Conservation (phyloP, 2,797 vertebrate genomes). For the Poecilia picta region DNA sequence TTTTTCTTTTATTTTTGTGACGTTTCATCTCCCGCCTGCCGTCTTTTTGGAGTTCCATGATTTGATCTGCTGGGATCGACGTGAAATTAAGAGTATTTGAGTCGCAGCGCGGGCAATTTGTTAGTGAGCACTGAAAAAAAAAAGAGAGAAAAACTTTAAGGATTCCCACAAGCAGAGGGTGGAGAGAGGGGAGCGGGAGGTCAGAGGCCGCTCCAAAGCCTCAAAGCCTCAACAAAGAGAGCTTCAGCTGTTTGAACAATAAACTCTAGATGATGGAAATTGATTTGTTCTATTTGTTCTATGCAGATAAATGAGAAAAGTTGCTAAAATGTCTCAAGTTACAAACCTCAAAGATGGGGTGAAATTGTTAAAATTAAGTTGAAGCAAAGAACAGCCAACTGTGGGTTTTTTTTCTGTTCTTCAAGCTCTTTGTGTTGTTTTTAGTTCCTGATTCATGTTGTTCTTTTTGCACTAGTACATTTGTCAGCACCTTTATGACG, state of each 20-base stretch:
- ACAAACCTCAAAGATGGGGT: background rate
- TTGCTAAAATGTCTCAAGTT: background rate
- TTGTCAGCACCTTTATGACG: too few species aligned
- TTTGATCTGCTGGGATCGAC: constrained; percentile 38
- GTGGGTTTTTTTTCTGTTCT: background rate
- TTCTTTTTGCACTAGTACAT: background rate
- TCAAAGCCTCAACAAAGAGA: background rate
- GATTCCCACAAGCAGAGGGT: constrained; percentile 8
- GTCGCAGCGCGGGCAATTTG: constrained; percentile 14
- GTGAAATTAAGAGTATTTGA: constrained; percentile 35
- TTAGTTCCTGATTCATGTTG: background rate
- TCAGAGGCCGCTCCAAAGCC: background rate
- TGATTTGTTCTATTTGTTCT: background rate
- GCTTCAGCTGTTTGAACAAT: background rate
- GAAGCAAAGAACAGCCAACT: background rate
- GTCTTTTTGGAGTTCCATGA: constrained; percentile 41
- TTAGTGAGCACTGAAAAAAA: constrained; percentile 8
- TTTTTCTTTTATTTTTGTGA: constrained; percentile 18
- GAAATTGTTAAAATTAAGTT: background rate
- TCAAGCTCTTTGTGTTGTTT: background rate
- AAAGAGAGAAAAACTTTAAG: constrained; percentile 13
- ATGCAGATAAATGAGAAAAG: background rate
- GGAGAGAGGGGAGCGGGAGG: constrained; percentile 2
- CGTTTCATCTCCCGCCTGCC: constrained; percentile 40
- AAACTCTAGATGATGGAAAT: background rate